phyloP scores from a whole-genome alignment of 1,140 invertebrate genomes.

The Musca vetustissima region DNA sequence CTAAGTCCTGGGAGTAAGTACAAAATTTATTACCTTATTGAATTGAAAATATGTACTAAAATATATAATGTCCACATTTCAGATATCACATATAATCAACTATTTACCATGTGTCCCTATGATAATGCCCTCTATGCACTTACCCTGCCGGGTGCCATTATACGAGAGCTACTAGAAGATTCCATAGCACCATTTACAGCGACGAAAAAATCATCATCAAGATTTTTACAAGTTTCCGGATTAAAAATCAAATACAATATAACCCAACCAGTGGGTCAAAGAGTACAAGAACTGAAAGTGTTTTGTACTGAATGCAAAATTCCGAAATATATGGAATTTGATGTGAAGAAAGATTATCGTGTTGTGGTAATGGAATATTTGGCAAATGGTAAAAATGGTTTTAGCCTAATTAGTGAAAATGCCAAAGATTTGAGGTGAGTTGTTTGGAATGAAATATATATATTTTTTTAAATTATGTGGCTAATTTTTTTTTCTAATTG shows the following conservation, averaged over 20 bases:
- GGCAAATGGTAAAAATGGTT: constrained; percentile 68
- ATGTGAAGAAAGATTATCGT: constrained; percentile 61
- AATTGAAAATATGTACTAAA: too few relatives aligned
- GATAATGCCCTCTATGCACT: constrained; percentile 71
- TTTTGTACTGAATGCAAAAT: constrained; percentile 67
- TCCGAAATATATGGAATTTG: constrained; percentile 63
- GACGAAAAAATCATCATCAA: constrained; percentile 53
- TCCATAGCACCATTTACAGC: constrained; percentile 54
- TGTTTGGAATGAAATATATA: neutral
- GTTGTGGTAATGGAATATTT: constrained; percentile 67
- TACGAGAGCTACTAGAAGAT: constrained; percentile 65
- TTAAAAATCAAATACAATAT: constrained; percentile 59
- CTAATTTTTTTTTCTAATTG: neutral
- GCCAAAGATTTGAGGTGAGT: constrained; percentile 38
- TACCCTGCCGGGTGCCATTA: constrained; percentile 63
- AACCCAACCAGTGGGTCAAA: constrained; percentile 57
- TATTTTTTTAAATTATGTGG: neutral
- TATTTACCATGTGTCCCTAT: constrained; percentile 71
- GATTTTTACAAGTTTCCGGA: constrained; percentile 59
- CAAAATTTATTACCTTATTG: too few relatives aligned
- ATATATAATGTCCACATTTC: constrained; percentile 39
- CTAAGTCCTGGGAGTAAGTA: neutral
- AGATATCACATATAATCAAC: constrained; percentile 67
- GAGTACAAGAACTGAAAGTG: constrained; percentile 60
- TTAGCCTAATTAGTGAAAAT: constrained; percentile 51